A percentile compares a stretch with the other conserved stretches of the same genome.
Conservation (phyloP, 2,888 invertebrate genomes). For the Dastarcus helophoroides region DNA sequence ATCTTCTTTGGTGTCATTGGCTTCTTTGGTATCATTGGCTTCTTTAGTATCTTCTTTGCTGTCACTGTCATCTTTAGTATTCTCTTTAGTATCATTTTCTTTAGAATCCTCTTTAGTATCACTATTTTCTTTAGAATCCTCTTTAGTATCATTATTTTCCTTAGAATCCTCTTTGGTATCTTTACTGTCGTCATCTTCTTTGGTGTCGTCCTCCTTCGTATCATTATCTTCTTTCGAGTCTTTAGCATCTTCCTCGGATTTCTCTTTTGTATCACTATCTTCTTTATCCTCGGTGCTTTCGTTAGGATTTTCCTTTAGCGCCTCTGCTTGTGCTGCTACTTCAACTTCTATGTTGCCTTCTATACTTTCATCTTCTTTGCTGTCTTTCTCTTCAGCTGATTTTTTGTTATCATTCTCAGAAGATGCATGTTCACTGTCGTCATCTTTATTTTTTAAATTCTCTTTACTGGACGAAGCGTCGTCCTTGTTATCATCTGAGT, state of each 20-base stretch:
- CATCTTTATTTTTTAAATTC: constrained; percentile 13
- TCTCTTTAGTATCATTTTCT: too few relatives aligned
- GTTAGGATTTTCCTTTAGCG: constrained; percentile 10
- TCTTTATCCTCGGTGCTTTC: constrained; percentile 11
- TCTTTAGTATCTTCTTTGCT: constrained; percentile 12
- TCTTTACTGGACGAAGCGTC: too few relatives aligned
- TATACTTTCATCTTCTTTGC: constrained; percentile 7
- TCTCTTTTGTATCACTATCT: constrained; percentile 9
- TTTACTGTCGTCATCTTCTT: constrained; percentile 9
- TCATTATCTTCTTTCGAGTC: constrained; percentile 7
- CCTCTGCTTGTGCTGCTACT: constrained; percentile 14
- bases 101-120: constrained; percentile 24
- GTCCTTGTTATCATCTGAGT: too few relatives aligned
- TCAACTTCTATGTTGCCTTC: constrained; percentile 11
- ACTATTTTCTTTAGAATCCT: constrained; percentile 9
- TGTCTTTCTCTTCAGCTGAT: constrained; percentile 8
- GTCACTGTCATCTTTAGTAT: constrained; percentile 12
- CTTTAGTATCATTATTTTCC: constrained; percentile 20
- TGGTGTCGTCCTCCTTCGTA: background rate
- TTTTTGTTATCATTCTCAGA: constrained; percentile 10
- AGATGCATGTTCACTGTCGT: constrained; percentile 8
- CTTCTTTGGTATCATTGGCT: constrained; percentile 8
- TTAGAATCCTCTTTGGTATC: constrained; percentile 9
- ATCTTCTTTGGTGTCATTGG: constrained; percentile 7
- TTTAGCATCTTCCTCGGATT: constrained; percentile 7